A percentile compares a stretch with the other conserved stretches of the same genome.
These are phyloP conservation scores for Nasonia vitripennis DNA, from an alignment of 1,140 invertebrate species.

Conservation along the genomic window DNA sequence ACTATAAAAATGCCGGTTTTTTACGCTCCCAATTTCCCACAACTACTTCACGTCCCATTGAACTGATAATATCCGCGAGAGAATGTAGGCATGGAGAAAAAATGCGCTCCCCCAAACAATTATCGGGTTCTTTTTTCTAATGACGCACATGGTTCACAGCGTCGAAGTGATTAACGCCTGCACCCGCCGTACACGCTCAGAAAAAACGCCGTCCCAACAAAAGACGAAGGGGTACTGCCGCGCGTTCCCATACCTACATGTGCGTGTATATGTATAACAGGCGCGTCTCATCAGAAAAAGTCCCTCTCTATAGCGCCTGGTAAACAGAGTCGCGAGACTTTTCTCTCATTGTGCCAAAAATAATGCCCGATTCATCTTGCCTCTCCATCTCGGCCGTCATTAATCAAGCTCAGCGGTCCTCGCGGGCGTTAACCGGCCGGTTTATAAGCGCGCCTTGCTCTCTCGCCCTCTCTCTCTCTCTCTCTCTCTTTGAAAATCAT, in stretches of 20 bases:
- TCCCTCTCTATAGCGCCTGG: background rate
- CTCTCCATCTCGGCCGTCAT: constrained; percentile 18
- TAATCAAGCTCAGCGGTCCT: constrained; percentile 34
- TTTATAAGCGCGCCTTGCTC: constrained; percentile 5
- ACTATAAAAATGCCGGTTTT: background rate
- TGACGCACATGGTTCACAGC: constrained; percentile 15
- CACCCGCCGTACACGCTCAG: background rate
- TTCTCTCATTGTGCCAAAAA: constrained; percentile 47
- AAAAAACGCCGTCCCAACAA: constrained; percentile 24
- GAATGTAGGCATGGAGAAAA: background rate
- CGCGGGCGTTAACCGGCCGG: constrained; percentile 41
- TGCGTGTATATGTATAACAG: background rate
- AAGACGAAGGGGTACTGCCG: constrained; percentile 2
- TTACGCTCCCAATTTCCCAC: too few species aligned
- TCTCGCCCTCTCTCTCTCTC: too few species aligned
- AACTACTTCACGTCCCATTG: background rate
- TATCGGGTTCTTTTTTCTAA: constrained; percentile 18
- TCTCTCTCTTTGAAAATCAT: background rate
- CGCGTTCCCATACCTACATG: constrained; percentile 12
- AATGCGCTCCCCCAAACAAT: constrained; percentile 22
- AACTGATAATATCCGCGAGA: background rate
- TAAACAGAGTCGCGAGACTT: constrained; percentile 25
- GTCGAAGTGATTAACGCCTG: constrained; percentile 18
- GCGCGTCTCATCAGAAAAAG: constrained; percentile 25
- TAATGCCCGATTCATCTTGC: constrained; percentile 46